Base-by-base conservation (phyloP, 2,797 vertebrate genomes). In the Myotis planiceps region DNA sequence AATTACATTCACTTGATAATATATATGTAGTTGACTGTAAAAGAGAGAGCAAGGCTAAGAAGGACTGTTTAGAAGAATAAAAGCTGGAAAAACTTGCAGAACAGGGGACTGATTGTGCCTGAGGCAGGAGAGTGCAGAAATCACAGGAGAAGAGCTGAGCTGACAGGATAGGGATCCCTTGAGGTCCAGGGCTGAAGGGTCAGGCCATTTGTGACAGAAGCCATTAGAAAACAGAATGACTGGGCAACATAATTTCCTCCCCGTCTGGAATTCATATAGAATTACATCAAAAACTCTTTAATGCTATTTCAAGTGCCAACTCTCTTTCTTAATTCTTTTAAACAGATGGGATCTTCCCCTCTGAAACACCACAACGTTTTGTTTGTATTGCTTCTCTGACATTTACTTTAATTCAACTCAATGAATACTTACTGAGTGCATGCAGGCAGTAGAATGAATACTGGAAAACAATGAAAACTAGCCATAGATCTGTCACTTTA, bases 361-460 rank as follows among this genome's bases (percentile, higher is more conserved):
- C 65, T 79, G 68, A 94, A 86, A 75, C 32, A 74, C 13, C 66
- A 76, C 60, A 84, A 76, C 58, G 14, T 39, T 83, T 65, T 84
- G 9, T 19, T 81, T 89, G 12, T 34, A 75, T 37, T 76, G 25
- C 32, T 92, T 94, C 81, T 69, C 83, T 96, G 71, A 76, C 32
- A 83, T 81, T 89, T 63, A 63, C 14, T 89, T 74, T 92, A 78
- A 89, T 80, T 94, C 82, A 92, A 27, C 7, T 82, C 76, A 93
- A 65, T 9, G 74, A 79, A 87, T 74, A 84, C 69, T 75, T 74
- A 87, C 16, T 51, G 55, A 84, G 15, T 32, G 10, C 8, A 37
- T 13, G 19, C 9, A 93, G 19, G 12, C 37, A 75, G 32, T 47
- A 16, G 63, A 74, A 84, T 58, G 34, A 71, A 4, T 37, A 25